Percentiles rank a stretch among this genome's conserved stretches.
phyloP scores from a whole-genome alignment of 2,797 vertebrate species.

The Mus minutoides region DNA sequence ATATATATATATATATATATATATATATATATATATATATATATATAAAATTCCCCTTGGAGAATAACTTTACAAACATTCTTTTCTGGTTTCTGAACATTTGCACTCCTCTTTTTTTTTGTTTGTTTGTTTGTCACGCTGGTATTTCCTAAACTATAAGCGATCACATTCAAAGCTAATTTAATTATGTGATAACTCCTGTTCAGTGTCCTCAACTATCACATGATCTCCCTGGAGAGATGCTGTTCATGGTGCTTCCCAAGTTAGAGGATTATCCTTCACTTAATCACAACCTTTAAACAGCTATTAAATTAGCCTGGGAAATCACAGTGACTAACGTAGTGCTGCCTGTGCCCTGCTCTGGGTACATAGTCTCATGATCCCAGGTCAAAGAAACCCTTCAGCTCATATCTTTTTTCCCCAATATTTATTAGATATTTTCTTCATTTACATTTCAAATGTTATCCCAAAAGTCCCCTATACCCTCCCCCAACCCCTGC shows the following conservation, averaged over 20 bases:
- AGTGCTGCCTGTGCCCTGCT: neutral
- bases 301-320: neutral
- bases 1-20: neutral
- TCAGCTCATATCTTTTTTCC: neutral
- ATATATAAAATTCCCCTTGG: conserved; percentile 24
- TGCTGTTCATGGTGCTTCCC: neutral
- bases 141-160: conserved; percentile 21
- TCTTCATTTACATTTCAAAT: too few relatives aligned
- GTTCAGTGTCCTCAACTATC: neutral
- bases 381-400: neutral
- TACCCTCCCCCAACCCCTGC: too few relatives aligned
- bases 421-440: too few relatives aligned
- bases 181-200: neutral
- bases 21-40: neutral
- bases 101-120: neutral
- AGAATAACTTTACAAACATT: conserved; percentile 24
- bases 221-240: neutral
- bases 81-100: conserved; percentile 25
- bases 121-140: neutral
- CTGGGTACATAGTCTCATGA: neutral
- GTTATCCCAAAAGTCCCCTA: too few relatives aligned
- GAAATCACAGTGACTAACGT: neutral
- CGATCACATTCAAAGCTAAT: conserved; percentile 21
- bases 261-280: neutral
- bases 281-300: neutral